Percentiles rank a stretch among this genome's conserved stretches.
phyloP scores from a whole-genome alignment of 35 echinoderm and acorn worm genomes.

The Heliocidaris tuberculata region DNA sequence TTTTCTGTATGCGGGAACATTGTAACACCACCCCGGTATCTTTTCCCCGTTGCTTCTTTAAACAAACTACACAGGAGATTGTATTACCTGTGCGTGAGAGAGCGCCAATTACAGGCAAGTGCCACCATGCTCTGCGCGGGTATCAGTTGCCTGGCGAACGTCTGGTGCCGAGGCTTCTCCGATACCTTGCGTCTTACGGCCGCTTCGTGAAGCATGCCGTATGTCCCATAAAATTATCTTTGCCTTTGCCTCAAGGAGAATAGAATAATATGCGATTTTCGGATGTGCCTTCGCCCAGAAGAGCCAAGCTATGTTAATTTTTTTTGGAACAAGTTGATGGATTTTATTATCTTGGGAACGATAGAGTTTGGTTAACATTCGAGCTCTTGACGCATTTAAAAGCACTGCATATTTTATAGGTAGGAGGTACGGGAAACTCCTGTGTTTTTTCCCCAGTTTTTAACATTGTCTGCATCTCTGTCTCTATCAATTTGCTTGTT shows the following conservation, averaged over 20 bases:
- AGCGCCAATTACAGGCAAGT: conserved; percentile 30
- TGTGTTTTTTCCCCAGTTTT: not conserved
- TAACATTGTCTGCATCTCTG: not conserved
- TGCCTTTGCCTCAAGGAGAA: not conserved
- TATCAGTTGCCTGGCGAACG: conserved; percentile 16
- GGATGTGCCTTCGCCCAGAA: not conserved
- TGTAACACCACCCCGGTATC: conserved; percentile 19
- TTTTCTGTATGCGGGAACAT: not conserved
- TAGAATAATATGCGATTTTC: not conserved
- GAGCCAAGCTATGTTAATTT: conserved; percentile 2
- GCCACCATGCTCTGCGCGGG: conserved; percentile 3
- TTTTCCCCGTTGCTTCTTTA: conserved; percentile 24
- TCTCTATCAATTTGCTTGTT: not conserved
- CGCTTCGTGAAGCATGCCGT: not conserved
- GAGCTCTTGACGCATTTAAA: not conserved
- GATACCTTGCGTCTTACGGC: not conserved
- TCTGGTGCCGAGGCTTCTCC: conserved; percentile 11
- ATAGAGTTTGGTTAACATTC: not conserved
- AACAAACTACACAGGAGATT: conserved; percentile 21
- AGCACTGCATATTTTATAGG: not conserved
- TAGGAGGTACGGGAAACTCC: not conserved
- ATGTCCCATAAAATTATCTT: conserved; percentile 18
- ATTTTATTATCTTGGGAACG: not conserved
- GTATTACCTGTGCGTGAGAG: conserved; percentile 26
- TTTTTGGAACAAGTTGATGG: not conserved